These are phyloP conservation scores for Phataginus tetradactyla DNA, from an alignment of 2,797 vertebrate genomes.

Conservation along the genomic window DNA sequence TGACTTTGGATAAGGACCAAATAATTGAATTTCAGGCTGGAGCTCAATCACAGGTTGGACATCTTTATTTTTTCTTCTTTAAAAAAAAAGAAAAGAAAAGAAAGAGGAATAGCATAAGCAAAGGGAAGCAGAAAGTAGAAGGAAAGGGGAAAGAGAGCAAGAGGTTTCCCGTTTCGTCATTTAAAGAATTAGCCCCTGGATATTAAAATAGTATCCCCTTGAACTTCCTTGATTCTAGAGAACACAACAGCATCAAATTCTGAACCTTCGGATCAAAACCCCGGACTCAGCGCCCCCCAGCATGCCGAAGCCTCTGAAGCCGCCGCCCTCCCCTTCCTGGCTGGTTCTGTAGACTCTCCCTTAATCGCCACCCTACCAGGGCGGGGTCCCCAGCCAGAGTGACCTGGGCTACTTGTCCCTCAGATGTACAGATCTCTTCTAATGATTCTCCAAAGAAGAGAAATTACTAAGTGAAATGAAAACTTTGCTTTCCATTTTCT, in stretches of 20 bases:
- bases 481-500: neutral
- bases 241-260: neutral
- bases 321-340: neutral
- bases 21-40: conserved; percentile 35
- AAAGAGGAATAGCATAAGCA: neutral
- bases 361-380: neutral
- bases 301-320: neutral
- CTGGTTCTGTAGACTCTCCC: neutral
- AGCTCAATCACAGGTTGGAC: conserved; percentile 10
- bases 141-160: neutral
- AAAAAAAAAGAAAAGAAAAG: neutral
- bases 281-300: neutral
- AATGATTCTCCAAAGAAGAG: neutral
- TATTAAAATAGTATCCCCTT: neutral
- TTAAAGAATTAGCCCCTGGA: conserved; percentile 27
- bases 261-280: neutral
- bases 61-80: conserved; percentile 5
- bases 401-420: neutral
- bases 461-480: neutral
- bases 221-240: neutral
- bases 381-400: neutral
- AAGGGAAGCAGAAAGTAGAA: neutral
- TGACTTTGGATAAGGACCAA: conserved; percentile 61
- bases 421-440: neutral
- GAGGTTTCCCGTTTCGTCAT: neutral